phyloP scores from a whole-genome alignment of 2,113 vertebrate genomes.

The Labrus mixtus region DNA sequence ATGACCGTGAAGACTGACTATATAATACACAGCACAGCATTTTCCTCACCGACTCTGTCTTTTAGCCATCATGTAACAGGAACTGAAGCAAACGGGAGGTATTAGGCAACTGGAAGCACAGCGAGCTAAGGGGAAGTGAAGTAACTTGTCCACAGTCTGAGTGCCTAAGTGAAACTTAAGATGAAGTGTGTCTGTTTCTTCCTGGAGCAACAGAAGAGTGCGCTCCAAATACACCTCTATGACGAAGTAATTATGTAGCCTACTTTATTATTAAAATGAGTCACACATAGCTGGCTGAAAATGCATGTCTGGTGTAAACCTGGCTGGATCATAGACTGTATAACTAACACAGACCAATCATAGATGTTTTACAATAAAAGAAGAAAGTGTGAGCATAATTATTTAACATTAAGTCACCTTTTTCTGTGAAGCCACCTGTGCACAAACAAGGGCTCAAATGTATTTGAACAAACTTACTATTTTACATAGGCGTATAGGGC shows the following conservation, averaged over 20 bases:
- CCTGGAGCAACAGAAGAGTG: neutral
- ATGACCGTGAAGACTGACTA: neutral
- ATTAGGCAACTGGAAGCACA: conserved; percentile 61
- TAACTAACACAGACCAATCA: too few relatives aligned
- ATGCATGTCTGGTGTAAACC: too few relatives aligned
- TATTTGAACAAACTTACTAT: too few relatives aligned
- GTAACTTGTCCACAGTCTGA: conserved; percentile 8
- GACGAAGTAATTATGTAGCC: too few relatives aligned
- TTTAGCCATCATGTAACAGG: conserved; percentile 50
- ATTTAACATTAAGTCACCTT: too few relatives aligned
- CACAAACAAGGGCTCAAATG: too few relatives aligned
- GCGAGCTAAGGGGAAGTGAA: conserved; percentile 63
- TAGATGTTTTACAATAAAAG: neutral
- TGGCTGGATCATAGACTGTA: neutral
- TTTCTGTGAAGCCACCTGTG: too few relatives aligned
- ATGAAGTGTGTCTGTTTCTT: neutral
- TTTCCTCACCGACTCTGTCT: neutral
- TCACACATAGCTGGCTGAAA: neutral
- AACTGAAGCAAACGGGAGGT: conserved; percentile 67
- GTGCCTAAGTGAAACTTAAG: neutral
- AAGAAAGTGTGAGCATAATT: neutral
- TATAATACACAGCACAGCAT: neutral
- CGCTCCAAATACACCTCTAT: neutral
- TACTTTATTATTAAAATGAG: neutral
- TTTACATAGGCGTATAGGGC: too few relatives aligned